Percentiles rank a stretch among this genome's conserved stretches.
Evolutionary conservation across 2,113 vertebrate species (phyloP).

Genomic region (Parotia lawesii): DNA sequence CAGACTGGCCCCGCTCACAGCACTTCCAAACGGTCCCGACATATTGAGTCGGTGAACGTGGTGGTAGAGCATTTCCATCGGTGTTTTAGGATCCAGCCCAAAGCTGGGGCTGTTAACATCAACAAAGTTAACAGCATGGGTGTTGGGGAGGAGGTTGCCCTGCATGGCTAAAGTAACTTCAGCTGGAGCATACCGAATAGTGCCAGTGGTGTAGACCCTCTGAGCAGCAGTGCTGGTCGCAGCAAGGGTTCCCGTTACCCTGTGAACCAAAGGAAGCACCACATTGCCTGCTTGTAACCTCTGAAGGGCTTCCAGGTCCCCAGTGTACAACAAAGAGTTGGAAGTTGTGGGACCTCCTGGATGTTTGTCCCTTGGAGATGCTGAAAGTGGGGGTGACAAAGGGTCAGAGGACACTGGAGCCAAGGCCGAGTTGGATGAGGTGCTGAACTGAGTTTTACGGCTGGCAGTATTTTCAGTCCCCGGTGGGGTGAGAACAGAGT

Average conservation of each 20-base stretch:
- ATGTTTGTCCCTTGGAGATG: slow-evolving; percentile 95
- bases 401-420: slow-evolving; percentile 88
- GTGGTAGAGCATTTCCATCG: slow-evolving; percentile 99
- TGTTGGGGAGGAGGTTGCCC: slow-evolving; percentile 91
- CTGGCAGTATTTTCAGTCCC: slow-evolving; percentile 84
- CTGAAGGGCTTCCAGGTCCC: slow-evolving; percentile 95
- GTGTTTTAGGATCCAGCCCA: slow-evolving; percentile 97
- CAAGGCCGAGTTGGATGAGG: slow-evolving; percentile 79
- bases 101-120: slow-evolving; percentile 91
- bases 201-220: slow-evolving; percentile 97
- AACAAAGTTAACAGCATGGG: slow-evolving; percentile 94
- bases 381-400: slow-evolving; percentile 93
- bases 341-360: slow-evolving; percentile 83
- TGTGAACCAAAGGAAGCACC: slow-evolving; percentile 93
- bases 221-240: slow-evolving; percentile 88
- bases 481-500: slow-evolving; percentile 95
- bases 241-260: slow-evolving; percentile 89
- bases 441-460: slow-evolving; percentile 87
- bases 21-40: slow-evolving; percentile 89
- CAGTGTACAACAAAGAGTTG: slow-evolving; percentile 92
- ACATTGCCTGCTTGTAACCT: slow-evolving; percentile 94
- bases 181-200: slow-evolving; percentile 96
- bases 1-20: slow-evolving; percentile 84
- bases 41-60: slow-evolving; percentile 98
- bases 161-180: slow-evolving; percentile 97